Conservation (phyloP, 2,797 vertebrate genomes). For the Masticophis lateralis region DNA sequence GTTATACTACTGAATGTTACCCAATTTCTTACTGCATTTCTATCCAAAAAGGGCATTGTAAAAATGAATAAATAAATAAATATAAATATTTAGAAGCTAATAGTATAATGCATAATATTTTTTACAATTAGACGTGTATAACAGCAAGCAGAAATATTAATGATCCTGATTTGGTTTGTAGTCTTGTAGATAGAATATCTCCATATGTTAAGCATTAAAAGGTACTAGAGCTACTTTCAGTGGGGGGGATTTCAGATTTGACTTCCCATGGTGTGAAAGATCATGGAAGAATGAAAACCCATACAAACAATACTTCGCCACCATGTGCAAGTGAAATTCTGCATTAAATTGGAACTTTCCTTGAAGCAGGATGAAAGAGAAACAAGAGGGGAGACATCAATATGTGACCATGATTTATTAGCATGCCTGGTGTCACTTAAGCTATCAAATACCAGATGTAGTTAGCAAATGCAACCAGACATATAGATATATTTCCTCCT, state of each 20-base stretch:
- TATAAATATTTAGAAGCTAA: not conserved
- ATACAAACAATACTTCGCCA: not conserved
- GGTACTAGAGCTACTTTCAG: not conserved
- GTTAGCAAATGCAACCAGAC: constrained; percentile 27
- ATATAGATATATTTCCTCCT: constrained; percentile 16
- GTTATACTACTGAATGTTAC: not conserved
- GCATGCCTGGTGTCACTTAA: not conserved
- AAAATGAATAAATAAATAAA: not conserved
- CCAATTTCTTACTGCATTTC: not conserved
- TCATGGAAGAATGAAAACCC: not conserved
- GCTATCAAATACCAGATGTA: constrained; percentile 20
- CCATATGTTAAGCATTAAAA: constrained; percentile 23
- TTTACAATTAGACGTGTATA: not conserved
- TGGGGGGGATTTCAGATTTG: not conserved
- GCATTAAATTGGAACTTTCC: constrained; percentile 4
- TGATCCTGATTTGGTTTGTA: not conserved
- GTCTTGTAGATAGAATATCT: not conserved
- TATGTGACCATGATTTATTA: not conserved
- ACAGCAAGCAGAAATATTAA: not conserved
- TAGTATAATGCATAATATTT: not conserved
- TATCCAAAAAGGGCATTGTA: not conserved
- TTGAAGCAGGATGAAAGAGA: not conserved
- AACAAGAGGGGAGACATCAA: not conserved
- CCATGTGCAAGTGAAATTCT: not conserved
- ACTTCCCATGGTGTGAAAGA: constrained; percentile 1